Conservation (phyloP, 2,797 vertebrate species). For the Mus spretus region DNA sequence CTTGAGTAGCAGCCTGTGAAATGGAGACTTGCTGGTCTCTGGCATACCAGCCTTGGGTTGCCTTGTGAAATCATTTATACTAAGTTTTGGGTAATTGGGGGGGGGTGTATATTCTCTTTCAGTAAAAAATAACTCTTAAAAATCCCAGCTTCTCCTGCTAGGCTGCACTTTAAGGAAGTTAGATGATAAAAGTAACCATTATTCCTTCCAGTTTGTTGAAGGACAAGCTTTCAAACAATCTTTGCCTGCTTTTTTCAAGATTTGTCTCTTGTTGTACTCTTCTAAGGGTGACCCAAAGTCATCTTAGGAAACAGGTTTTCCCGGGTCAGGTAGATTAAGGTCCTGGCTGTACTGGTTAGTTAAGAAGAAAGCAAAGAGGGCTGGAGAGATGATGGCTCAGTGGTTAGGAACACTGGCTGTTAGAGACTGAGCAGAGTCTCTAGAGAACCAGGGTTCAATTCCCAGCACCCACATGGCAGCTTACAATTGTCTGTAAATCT, state of each 20-base stretch:
- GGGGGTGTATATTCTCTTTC: not conserved
- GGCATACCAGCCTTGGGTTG: not conserved
- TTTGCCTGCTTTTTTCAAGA: not conserved
- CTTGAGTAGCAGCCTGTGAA: not conserved
- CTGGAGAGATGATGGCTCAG: not conserved
- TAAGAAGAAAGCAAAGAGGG: not conserved
- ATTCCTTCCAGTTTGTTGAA: not conserved
- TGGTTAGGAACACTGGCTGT: not conserved
- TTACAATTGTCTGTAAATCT: not conserved
- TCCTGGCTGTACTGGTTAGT: not conserved
- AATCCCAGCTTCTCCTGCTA: not conserved
- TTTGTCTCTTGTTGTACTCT: not conserved
- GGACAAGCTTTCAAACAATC: not conserved
- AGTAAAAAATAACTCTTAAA: not conserved
- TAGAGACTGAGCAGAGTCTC: not conserved
- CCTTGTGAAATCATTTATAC: conserved; percentile 4
- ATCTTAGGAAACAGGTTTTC: conserved; percentile 24
- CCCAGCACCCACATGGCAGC: not conserved
- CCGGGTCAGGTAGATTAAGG: not conserved
- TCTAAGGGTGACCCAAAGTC: not conserved
- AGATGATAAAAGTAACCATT: not conserved
- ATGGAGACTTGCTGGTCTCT: not conserved
- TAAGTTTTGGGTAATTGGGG: conserved; percentile 1
- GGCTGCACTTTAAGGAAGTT: not conserved
- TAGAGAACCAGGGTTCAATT: not conserved